Base-by-base conservation (phyloP, 2,797 vertebrate genomes). In the Echeneis naucrates region DNA sequence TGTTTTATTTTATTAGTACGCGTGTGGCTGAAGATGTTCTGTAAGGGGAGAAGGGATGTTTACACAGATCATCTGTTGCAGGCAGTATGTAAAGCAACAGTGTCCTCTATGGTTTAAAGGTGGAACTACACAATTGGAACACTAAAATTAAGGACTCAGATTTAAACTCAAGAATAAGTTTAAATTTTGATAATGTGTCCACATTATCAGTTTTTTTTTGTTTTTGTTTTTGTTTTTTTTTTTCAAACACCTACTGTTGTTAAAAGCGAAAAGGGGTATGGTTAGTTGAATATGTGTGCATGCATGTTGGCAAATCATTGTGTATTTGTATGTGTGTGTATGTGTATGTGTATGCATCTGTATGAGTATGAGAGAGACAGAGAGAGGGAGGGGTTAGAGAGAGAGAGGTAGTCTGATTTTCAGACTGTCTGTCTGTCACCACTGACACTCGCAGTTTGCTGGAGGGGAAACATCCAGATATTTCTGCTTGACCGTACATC, bases 91-190 rank as follows among this genome's bases (percentile, higher is more conserved):
- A 93, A 94, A 93, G 88, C 94, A 95, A 95, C 88, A 95, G 92
- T 93, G 95, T 94, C 94, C 93, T 95, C 95, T 95, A 91, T 94
- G 90, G 94, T 82, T 89, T 72, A 23, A 67, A 74, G 72, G 21
- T 27, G 53, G 90, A 93, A 95, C 86, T 85, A 70, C 92, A 90
- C 1, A 40, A 26, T n/a, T 27, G 4, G 4, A 30, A n/a, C 1
- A 50, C n/a, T 52, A 0, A 77, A 60, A 70, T 71, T 4, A 0
- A 53, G 17, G 19, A 62, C 24, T 72, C 72, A 4, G 14, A 59
- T 71, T 56, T 16, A 14, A 44, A 32, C 6, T 23, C 16, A 19
- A 13, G 2, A 65, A 48, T 21, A 35, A 7, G 32, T 57, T 52
- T 62, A 44, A 10, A 58, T n/a, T n/a, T n/a, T n/a, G n/a, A n/a